These are phyloP conservation scores for Drosophila aldrichi DNA, from an alignment of 2,888 invertebrate genomes.

Conservation along the genomic window DNA sequence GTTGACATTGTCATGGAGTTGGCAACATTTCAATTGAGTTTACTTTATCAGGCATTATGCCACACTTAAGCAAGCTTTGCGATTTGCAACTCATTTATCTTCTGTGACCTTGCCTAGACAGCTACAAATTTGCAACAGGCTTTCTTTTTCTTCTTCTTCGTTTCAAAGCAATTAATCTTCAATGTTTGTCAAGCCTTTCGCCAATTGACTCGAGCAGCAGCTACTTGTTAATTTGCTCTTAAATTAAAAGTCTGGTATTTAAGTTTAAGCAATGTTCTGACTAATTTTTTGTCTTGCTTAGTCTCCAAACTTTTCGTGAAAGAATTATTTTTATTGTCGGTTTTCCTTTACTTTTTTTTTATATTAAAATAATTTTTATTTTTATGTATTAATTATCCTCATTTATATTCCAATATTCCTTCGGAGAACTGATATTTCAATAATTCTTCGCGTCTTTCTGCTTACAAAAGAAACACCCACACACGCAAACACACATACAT, in stretches of 20 bases:
- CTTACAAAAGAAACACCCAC: no score
- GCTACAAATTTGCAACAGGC: not conserved
- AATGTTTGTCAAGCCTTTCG: not conserved
- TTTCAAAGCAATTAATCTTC: constrained; percentile 1
- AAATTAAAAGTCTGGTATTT: not conserved
- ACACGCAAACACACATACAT: no score
- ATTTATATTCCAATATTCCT: no score
- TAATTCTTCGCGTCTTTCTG: no score
- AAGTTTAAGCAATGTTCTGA: not conserved
- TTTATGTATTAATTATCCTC: no score
- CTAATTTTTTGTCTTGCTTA: not conserved
- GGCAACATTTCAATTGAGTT: not conserved
- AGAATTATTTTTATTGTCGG: not conserved
- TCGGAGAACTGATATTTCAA: no score
- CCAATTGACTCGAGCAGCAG: not conserved
- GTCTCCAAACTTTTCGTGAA: not conserved
- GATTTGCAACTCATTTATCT: not conserved
- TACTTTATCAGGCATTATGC: not conserved
- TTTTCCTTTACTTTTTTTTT: not conserved
- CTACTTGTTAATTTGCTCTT: not conserved
- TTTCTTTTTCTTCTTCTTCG: not conserved
- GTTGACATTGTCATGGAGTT: not conserved
- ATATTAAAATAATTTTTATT: no score
- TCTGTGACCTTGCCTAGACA: not conserved
- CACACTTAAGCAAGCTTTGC: not conserved